Percentiles rank a stretch among this genome's conserved stretches.
These are phyloP conservation scores for Coboldia fuscipes DNA, from an alignment of 1,140 invertebrate species.

Conservation along the genomic window DNA sequence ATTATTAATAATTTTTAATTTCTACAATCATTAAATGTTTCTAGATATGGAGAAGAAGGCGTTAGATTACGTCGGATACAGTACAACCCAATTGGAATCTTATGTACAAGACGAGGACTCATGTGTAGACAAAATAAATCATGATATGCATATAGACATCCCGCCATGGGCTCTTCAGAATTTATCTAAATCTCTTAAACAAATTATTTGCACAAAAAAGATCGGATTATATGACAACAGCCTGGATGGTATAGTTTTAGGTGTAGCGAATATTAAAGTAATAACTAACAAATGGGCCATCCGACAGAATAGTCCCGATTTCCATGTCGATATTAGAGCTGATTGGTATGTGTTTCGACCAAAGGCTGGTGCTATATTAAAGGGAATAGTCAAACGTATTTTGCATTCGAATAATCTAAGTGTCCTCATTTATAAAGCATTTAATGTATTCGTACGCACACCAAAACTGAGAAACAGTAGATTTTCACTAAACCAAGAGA, in stretches of 20 bases:
- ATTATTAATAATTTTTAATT: no score
- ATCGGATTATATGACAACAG: constrained; percentile 21
- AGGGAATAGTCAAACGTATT: no score
- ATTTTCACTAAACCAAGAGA: no score
- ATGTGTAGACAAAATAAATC: constrained; percentile 23
- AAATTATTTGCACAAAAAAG: constrained; percentile 18
- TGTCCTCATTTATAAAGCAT: no score
- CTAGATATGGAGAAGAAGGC: no score
- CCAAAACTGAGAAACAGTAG: no score
- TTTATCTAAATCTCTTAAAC: constrained; percentile 21
- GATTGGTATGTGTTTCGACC: constrained; percentile 37
- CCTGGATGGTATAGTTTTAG: constrained; percentile 29
- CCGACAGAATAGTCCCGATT: constrained; percentile 23
- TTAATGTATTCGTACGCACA: no score
- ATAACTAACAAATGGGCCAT: constrained; percentile 20
- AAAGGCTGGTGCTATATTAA: no score
- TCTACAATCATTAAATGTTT: no score
- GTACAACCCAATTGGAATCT: constrained; percentile 12
- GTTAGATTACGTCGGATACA: constrained; percentile 17
- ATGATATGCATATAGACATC: constrained; percentile 24
- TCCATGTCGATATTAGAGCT: constrained; percentile 28
- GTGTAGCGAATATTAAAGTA: constrained; percentile 33
- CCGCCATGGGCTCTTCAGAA: constrained; percentile 28
- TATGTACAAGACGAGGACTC: constrained; percentile 23
- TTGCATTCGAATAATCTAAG: no score